Conservation (phyloP, 2,113 vertebrate species). For the Vicugna pacos region DNA sequence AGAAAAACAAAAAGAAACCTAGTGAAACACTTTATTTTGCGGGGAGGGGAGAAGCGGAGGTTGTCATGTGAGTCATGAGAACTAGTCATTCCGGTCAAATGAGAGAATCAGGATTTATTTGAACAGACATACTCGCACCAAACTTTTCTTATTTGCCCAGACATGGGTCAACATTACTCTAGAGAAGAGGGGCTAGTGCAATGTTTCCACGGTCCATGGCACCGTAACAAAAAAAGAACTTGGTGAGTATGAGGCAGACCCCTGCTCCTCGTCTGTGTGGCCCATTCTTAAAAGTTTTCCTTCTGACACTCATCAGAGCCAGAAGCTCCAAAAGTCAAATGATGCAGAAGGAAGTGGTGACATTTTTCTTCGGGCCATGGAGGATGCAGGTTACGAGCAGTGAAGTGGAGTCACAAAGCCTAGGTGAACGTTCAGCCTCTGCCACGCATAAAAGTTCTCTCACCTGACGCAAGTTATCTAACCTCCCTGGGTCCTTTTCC, state of each 20-base stretch:
- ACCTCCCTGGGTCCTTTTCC: neutral
- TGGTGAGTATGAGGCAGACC: neutral
- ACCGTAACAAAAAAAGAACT: neutral
- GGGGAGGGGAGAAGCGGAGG: neutral
- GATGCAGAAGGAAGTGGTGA: neutral
- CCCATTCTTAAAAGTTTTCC: neutral
- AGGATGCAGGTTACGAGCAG: neutral
- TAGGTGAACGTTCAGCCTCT: neutral
- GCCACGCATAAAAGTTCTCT: neutral
- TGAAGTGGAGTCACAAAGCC: rapidly evolving
- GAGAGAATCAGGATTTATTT: constrained; percentile 53
- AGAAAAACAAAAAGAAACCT: neutral
- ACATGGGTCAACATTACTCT: constrained; percentile 64
- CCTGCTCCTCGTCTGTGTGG: neutral
- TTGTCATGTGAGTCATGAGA: neutral
- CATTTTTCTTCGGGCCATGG: neutral
- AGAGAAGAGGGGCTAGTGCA: neutral
- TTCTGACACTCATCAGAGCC: neutral
- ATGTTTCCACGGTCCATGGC: neutral
- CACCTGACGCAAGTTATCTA: neutral
- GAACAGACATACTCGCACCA: constrained; percentile 16
- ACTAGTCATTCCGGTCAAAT: constrained; percentile 34
- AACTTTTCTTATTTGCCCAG: constrained; percentile 67
- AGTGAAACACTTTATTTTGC: neutral
- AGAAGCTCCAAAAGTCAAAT: neutral